Base-by-base conservation (phyloP, 2,797 vertebrate genomes). In the Buceros bicornis region DNA sequence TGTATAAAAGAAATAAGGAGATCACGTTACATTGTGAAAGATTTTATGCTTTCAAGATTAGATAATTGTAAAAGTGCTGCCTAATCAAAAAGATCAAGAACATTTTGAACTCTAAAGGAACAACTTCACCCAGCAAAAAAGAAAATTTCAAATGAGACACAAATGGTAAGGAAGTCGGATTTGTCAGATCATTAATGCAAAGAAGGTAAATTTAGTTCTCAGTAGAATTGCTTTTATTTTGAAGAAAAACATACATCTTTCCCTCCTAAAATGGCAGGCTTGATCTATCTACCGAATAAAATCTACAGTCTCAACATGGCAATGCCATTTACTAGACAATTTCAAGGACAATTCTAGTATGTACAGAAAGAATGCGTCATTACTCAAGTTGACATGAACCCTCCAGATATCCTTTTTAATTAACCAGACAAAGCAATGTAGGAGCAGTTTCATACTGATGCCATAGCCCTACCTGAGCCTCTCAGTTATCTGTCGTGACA, bases 321-420 rank as follows among this genome's bases (percentile, higher is more conserved):
- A 84, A 28, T 18, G 35, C 45, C 80, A 33, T 94, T 94, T 95
- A 92, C 66, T 70, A 76, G 90, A 94, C 93, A 93, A 82, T 43
- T 97, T 97, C 95, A 93, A 91, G 89, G 86, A 93, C 89, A 97
- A 91, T 87, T 97, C 91, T 94, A 95, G 64, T 89, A 96, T 54
- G 53, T 90, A 86, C 74, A 90, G 96, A 96, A 96, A 90, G 93
- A 95, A 94, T 31, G 43, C 78, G 86, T 95, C 97, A 97, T 97
- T 97, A 97, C 96, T 97, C 95, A 96, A 97, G 90, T 85, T 95
- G 97, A 97, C 97, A 93, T 81, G 87, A 97, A 95, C 91, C 31
- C 94, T 87, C 88, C 77, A 96, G 95, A 98, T 94, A 96, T 82
- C 84, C 93, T 95, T 97, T 97, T 97, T 96, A 98, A 98, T 98